Evolutionary conservation across 2,113 vertebrate genomes (phyloP).

Genomic region (Octodon degus): DNA sequence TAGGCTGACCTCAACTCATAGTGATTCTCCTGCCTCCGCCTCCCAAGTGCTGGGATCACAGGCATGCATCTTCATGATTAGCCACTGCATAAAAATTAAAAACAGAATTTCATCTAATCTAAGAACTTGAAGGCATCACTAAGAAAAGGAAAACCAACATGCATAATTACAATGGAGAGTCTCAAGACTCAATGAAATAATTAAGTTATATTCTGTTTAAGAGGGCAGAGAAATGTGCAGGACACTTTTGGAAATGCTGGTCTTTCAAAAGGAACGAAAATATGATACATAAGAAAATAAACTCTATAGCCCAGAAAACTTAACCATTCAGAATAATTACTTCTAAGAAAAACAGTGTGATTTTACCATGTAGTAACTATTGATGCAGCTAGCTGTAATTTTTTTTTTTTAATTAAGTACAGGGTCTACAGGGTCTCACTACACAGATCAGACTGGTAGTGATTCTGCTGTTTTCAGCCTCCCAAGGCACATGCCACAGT

Average conservation of each 20-base stretch:
- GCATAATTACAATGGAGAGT: background rate
- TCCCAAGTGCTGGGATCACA: background rate
- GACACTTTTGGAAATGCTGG: conserved; percentile 37
- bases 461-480: too few species aligned
- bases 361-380: conserved; percentile 17
- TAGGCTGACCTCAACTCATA: background rate
- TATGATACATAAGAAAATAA: background rate
- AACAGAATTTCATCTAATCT: conserved; percentile 24
- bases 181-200: conserved; percentile 7
- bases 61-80: background rate
- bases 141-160: conserved; percentile 29
- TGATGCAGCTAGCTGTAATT: background rate
- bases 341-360: conserved; percentile 32
- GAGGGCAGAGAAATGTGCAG: background rate
- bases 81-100: conserved; percentile 3
- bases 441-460: too few species aligned
- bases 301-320: conserved; percentile 34
- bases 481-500: too few species aligned
- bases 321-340: conserved; percentile 29
- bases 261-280: conserved; percentile 53
- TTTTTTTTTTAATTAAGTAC: too few species aligned
- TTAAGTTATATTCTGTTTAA: conserved; percentile 50
- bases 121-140: conserved; percentile 35
- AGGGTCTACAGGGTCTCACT: too few species aligned
- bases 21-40: background rate